These are phyloP conservation scores for Eudyptes chrysolophus DNA, from an alignment of 2,113 vertebrate genomes.

Conservation along the genomic window DNA sequence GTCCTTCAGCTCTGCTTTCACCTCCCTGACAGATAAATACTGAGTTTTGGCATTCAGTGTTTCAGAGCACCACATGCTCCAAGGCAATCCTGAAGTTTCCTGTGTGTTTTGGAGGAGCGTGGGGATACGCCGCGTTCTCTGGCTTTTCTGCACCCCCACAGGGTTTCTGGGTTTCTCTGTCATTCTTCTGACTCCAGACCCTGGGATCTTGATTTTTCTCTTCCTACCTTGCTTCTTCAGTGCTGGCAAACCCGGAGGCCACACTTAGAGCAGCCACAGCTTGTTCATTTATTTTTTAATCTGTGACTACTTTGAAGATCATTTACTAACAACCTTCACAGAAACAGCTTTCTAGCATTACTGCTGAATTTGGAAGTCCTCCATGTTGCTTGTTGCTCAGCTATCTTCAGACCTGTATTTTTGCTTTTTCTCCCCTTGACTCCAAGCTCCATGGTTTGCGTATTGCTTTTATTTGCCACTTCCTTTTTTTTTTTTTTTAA, in stretches of 20 bases:
- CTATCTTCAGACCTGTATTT: neutral
- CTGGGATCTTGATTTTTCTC: neutral
- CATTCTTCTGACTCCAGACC: neutral
- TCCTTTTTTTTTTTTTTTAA: neutral
- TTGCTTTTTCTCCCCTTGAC: neutral
- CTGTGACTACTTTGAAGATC: neutral
- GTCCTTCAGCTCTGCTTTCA: neutral
- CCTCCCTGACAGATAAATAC: neutral
- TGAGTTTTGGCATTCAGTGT: neutral
- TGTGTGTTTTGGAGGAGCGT: neutral
- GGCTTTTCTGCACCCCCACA: neutral
- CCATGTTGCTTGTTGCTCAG: neutral
- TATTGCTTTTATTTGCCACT: neutral
- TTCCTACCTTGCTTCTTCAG: neutral
- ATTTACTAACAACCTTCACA: neutral
- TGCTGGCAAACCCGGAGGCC: neutral
- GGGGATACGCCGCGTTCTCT: neutral
- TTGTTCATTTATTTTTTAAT: neutral
- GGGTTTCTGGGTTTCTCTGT: neutral
- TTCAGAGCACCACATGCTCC: neutral
- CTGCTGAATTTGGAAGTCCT: neutral
- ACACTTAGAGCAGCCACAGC: neutral
- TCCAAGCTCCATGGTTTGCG: neutral
- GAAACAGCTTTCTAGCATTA: neutral
- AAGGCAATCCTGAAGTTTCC: neutral